phyloP scores from a whole-genome alignment of 2,113 vertebrate genomes.

The Columba janthina region DNA sequence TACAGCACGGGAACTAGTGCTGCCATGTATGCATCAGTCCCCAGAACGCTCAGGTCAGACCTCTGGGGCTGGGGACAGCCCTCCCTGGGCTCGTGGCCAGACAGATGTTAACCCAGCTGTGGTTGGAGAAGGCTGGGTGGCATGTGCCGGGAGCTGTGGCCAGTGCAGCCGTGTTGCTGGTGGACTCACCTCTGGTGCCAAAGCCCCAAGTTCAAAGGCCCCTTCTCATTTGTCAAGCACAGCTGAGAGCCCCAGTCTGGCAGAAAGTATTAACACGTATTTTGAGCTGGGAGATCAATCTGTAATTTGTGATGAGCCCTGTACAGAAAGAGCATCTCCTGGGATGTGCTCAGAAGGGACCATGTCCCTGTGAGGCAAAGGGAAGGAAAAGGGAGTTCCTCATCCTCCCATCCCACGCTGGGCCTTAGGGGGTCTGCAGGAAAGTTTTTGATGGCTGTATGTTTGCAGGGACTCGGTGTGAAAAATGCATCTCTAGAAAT shows the following conservation, averaged over 20 bases:
- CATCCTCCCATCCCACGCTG: neutral
- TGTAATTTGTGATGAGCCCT: neutral
- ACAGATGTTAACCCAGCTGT: neutral
- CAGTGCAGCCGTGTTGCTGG: neutral
- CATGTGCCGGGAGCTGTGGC: neutral
- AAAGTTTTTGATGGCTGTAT: neutral
- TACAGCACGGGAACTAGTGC: neutral
- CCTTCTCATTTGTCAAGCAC: neutral
- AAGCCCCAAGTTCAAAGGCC: neutral
- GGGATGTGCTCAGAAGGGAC: neutral
- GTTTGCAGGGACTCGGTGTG: neutral
- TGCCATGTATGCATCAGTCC: fast-evolving
- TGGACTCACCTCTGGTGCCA: neutral
- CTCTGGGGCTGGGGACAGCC: neutral
- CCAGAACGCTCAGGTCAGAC: fast-evolving
- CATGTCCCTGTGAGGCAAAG: neutral
- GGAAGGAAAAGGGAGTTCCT: neutral
- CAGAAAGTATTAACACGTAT: neutral
- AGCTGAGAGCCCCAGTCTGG: neutral
- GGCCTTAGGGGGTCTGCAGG: fast-evolving
- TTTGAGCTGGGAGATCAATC: neutral
- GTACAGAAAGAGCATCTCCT: neutral
- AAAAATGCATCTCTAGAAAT: neutral
- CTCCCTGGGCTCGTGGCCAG: neutral
- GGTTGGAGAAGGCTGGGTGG: neutral